A percentile compares a stretch with the other conserved stretches of the same genome.
Conservation (phyloP, 2,888 invertebrate genomes). For the Julus scandinavius region DNA sequence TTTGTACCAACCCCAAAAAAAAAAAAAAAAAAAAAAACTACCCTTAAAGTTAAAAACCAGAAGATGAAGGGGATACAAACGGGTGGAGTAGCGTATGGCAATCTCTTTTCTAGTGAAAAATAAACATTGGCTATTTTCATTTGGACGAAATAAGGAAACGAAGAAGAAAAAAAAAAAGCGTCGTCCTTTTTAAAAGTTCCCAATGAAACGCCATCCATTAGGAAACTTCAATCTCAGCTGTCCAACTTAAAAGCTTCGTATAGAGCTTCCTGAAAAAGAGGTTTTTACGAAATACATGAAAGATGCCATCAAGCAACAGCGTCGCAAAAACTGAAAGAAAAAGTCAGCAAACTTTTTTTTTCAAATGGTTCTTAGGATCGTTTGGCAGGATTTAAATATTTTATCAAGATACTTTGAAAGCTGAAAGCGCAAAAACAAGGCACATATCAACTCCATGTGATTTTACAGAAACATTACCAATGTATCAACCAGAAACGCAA, state of each 20-base stretch:
- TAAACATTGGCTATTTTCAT: conserved; percentile 36
- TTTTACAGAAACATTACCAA: too few species aligned
- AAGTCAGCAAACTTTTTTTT: too few species aligned
- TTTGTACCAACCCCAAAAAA: not conserved
- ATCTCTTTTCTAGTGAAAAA: conserved; percentile 26
- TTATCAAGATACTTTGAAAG: too few species aligned
- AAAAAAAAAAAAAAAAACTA: not conserved
- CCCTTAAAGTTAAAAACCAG: not conserved
- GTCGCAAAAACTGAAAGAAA: not conserved
- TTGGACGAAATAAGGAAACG: not conserved
- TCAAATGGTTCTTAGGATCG: too few species aligned
- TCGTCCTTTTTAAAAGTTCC: conserved; percentile 2
- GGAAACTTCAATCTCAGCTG: conserved; percentile 29
- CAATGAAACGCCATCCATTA: conserved; percentile 16
- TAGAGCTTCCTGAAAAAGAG: not conserved
- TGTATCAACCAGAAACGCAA: too few species aligned
- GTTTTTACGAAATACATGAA: not conserved
- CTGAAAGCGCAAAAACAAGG: too few species aligned
- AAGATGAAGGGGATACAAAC: not conserved
- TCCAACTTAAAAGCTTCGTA: conserved; percentile 16
- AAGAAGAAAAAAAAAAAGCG: not conserved
- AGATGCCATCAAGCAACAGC: not conserved
- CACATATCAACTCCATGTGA: too few species aligned
- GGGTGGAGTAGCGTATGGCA: not conserved
- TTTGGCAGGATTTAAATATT: too few species aligned